Base-by-base conservation (phyloP, 2,888 invertebrate genomes). In the Tinea semifulvella region DNA sequence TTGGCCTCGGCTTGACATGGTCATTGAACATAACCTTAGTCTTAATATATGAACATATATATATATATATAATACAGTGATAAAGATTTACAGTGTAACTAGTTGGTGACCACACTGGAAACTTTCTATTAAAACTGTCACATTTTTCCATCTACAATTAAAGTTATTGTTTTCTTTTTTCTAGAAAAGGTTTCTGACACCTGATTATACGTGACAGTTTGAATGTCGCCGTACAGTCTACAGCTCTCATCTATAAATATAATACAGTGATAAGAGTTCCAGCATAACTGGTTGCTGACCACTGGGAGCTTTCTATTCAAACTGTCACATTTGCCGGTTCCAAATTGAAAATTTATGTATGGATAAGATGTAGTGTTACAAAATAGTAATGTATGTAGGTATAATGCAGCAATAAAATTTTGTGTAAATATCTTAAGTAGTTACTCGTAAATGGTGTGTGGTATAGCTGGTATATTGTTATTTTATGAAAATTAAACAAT, bases 231-330 rank as follows among this genome's bases (percentile, higher is more conserved):
- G 31, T 16, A 28, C 20, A 16, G 43, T 43, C 43, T 43, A 31
- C 28, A 18, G n/a, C 28, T 43, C 43, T 28, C 35, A 40, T 40
- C 40, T 40, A 40, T 40, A 40, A 40, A 40, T 38, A 38, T 19
- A 38, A 17, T 22, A 22, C 3, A 3, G 10, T 22, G 40, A 40
- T 40, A 40, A 40, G 22, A 40, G 19, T n/a, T 22, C 22, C 19
- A 6, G 18, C 20, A 4, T 14, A 11, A 40, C 40, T 40, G 20
- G 40, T 40, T 14, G 16, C 16, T 38, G 38, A 38, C 38, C 38
- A 16, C 18, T 38, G 6, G 7, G n/a, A 16, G 22, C 40, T 40
- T 40, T 40, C 40, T 40, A 40, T 40, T 40, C 22, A 36, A 10
- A 36, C 36, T 16, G 36, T 18, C 36, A 10, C 35, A 35, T 17